Conservation (phyloP, 2,113 vertebrate genomes). For the Festucalex cinctus region DNA sequence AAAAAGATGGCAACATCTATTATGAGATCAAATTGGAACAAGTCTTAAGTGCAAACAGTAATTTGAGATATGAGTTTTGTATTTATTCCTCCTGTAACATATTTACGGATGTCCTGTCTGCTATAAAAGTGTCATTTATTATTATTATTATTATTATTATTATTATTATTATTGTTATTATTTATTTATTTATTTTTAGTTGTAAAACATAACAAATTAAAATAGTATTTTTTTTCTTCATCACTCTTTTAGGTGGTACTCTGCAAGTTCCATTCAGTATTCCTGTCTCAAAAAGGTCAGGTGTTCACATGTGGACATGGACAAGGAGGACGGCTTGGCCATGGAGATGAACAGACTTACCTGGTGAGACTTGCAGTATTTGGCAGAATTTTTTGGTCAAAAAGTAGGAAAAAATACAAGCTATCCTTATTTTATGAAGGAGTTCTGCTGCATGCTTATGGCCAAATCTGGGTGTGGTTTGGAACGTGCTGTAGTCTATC, state of each 20-base stretch:
- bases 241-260: constrained; percentile 82
- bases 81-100: not conserved
- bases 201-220: not conserved
- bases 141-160: not conserved
- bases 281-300: constrained; percentile 94
- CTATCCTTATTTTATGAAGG: not conserved
- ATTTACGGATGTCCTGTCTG: not conserved
- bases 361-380: constrained; percentile 73
- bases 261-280: constrained; percentile 96
- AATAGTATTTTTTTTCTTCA: not conserved
- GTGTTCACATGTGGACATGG: constrained; percentile 96
- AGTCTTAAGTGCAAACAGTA: constrained; percentile 11
- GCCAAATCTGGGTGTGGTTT: not conserved
- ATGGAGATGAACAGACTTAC: constrained; percentile 95
- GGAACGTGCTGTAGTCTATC: not conserved
- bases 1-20: constrained; percentile 39
- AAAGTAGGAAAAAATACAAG: not conserved
- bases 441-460: not conserved
- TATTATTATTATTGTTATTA: not conserved
- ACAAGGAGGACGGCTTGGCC: constrained; percentile 94
- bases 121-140: not conserved
- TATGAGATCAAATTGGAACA: constrained; percentile 36
- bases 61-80: not conserved
- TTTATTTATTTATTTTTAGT: not conserved
- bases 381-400: not conserved